phyloP scores from a whole-genome alignment of 2,888 invertebrate species.

The Vannuccia rotundouncinata region DNA sequence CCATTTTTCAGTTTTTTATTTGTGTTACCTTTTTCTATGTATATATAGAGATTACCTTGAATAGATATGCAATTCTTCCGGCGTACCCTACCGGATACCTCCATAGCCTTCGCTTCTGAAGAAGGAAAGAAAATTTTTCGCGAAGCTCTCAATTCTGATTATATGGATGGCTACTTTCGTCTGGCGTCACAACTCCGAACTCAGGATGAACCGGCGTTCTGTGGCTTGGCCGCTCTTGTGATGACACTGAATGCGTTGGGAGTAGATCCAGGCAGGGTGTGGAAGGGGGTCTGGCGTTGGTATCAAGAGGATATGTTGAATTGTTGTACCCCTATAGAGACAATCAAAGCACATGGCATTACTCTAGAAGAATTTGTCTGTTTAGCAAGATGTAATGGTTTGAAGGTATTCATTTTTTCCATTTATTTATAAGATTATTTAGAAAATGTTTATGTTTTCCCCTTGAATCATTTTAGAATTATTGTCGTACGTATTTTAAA shows the following conservation, averaged over 20 bases:
- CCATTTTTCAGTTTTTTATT: too few relatives aligned
- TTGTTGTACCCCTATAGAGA: constrained; percentile 49
- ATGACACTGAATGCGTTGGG: constrained; percentile 55
- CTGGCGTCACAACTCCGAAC: constrained; percentile 56
- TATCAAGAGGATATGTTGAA: constrained; percentile 58
- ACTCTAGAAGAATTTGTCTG: constrained; percentile 32
- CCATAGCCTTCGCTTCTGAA: constrained; percentile 51
- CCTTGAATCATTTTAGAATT: too few relatives aligned
- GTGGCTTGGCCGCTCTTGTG: constrained; percentile 56
- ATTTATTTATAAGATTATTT: too few relatives aligned
- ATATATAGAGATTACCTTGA: too few relatives aligned
- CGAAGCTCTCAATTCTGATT: constrained; percentile 48
- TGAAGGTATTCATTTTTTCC: neutral
- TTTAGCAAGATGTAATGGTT: constrained; percentile 32
- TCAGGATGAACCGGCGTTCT: constrained; percentile 55
- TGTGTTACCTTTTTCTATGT: too few relatives aligned
- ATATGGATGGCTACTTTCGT: constrained; percentile 54
- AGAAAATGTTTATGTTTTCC: too few relatives aligned
- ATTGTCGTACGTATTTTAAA: too few relatives aligned
- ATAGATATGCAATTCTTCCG: constrained; percentile 48
- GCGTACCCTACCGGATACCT: constrained; percentile 49
- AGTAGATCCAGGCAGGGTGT: constrained; percentile 51
- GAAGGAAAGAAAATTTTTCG: constrained; percentile 53
- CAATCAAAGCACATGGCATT: constrained; percentile 27
- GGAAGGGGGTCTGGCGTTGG: constrained; percentile 56